Evolutionary conservation across 2,888 invertebrate species (phyloP).

Genomic region (Timema podura): DNA sequence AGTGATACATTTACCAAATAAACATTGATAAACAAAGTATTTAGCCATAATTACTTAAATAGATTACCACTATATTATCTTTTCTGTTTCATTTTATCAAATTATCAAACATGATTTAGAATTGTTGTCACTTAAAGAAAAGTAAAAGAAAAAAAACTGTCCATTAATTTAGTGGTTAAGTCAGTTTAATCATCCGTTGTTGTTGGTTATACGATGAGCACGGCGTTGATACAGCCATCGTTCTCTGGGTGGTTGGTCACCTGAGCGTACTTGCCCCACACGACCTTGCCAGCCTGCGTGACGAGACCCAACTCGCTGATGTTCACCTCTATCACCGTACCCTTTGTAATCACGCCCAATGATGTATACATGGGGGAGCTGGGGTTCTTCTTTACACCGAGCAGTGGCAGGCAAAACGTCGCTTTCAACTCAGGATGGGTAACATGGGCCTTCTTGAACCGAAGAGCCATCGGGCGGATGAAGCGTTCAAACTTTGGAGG

Average conservation of each 20-base stretch:
- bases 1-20: too few species aligned
- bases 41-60: too few species aligned
- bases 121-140: too few species aligned
- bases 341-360: slow-evolving; percentile 97
- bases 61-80: too few species aligned
- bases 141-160: too few species aligned
- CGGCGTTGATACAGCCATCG: slow-evolving; percentile 99
- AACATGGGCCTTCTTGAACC: slow-evolving; percentile 97
- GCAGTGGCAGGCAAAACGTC: slow-evolving; percentile 94
- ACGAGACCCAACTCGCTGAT: slow-evolving; percentile 98
- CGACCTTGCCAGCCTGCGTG: slow-evolving; percentile 97
- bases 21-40: too few species aligned
- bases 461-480: slow-evolving; percentile 93
- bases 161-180: too few species aligned
- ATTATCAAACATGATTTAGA: too few species aligned
- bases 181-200: neutral
- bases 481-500: slow-evolving; percentile 99
- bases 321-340: slow-evolving; percentile 96
- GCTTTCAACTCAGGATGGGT: slow-evolving; percentile 99
- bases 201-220: slow-evolving; percentile 76
- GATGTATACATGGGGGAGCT: slow-evolving; percentile 96
- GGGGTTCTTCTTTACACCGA: slow-evolving; percentile 99
- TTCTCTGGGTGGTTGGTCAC: slow-evolving; percentile 99
- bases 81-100: too few species aligned
- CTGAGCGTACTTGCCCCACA: slow-evolving; percentile 99